A percentile compares a stretch with the other conserved stretches of the same genome.
Evolutionary conservation across 2,888 invertebrate species (phyloP).

Genomic region (Vannuccia rotundouncinata): DNA sequence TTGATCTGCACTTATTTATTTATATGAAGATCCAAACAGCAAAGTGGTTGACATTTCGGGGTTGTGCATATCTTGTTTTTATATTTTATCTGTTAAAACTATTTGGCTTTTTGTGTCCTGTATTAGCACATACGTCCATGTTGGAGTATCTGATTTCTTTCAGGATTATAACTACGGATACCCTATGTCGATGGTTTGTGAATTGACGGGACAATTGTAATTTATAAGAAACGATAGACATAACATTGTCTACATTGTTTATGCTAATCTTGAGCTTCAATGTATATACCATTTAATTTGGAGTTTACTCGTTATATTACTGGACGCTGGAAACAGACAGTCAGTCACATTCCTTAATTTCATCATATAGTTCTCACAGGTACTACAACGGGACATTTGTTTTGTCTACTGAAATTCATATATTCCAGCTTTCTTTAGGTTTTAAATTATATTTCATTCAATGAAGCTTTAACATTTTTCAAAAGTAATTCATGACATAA

Average conservation of each 20-base stretch:
- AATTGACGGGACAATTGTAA: not conserved
- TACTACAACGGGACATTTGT: too few relatives aligned
- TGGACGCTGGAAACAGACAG: not conserved
- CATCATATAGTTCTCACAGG: not conserved
- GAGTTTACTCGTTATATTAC: not conserved
- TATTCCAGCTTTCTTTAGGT: not conserved
- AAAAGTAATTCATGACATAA: not conserved
- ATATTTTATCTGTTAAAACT: not conserved
- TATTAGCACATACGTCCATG: not conserved
- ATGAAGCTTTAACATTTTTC: not conserved
- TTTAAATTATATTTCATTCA: not conserved
- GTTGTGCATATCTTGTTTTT: not conserved
- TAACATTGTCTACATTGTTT: not conserved
- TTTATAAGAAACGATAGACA: not conserved
- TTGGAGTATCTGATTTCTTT: not conserved
- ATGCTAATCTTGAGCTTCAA: not conserved
- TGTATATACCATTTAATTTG: not conserved
- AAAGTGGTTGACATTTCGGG: too few relatives aligned
- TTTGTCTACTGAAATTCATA: not conserved
- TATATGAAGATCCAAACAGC: too few relatives aligned
- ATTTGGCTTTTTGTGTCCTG: not conserved
- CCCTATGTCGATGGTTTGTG: not conserved
- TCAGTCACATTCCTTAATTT: not conserved
- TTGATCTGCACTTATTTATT: too few relatives aligned
- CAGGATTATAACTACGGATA: not conserved